These are phyloP conservation scores for Ursus arctos DNA, from an alignment of 2,113 vertebrate genomes.

Conservation along the genomic window DNA sequence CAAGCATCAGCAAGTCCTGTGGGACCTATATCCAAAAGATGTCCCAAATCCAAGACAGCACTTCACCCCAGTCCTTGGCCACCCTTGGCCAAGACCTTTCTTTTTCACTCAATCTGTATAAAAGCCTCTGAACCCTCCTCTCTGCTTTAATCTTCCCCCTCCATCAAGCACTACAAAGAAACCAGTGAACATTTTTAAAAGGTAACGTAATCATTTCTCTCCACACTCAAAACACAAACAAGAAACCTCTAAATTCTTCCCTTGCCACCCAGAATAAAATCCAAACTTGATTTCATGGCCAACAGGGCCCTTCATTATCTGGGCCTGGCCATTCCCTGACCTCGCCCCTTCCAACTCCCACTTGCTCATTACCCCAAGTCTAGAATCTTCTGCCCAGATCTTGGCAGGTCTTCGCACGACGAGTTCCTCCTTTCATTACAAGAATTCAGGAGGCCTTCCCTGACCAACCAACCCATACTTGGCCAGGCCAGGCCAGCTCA, in stretches of 20 bases:
- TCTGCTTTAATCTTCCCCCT: not conserved
- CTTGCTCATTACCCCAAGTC: not conserved
- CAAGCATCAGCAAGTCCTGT: not conserved
- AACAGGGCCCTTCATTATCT: not conserved
- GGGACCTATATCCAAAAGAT: not conserved
- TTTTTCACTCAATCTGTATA: not conserved
- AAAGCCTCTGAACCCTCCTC: not conserved
- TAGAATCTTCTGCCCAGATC: not conserved
- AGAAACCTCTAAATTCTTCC: not conserved
- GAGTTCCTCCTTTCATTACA: not conserved
- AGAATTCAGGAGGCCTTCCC: not conserved
- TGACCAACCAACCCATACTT: not conserved
- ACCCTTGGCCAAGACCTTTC: not conserved
- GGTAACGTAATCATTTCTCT: not conserved
- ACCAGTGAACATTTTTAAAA: not conserved
- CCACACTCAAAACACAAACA: not conserved
- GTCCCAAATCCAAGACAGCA: not conserved
- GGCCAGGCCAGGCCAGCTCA: rapidly evolving
- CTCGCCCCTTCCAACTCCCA: not conserved
- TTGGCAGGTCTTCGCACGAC: not conserved
- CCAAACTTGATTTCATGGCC: not conserved
- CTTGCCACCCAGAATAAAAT: not conserved
- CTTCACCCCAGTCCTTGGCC: not conserved
- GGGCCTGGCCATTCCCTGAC: not conserved
- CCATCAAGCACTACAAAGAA: not conserved